Evolutionary conservation across 2,797 vertebrate genomes (phyloP), one percentile per base, ranked within the genome.

Genomic region (Arnoldichthys spilopterus): DNA sequence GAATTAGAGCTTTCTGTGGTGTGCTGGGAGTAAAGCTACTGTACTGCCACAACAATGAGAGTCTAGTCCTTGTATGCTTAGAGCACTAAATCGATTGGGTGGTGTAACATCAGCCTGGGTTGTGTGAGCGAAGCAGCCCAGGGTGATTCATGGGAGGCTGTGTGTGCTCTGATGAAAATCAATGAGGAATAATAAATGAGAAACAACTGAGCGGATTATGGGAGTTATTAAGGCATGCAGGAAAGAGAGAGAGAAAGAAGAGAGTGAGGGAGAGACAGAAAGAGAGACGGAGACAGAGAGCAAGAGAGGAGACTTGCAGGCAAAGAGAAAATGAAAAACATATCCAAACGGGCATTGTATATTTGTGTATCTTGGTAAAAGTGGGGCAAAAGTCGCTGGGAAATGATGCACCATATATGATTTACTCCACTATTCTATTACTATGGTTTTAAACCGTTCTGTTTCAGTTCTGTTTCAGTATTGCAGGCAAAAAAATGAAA

Each of bases 121-220:
- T 66, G 79, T 67, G 77, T 81, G 69, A 85, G 81, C 51, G 72
- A 69, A 64, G 83, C 84, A 68, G 82, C 82, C 82, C 75, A 72
- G 82, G 85, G 88, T 93, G 89, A 94, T 92, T 93, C 90, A 93
- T 89, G 80, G 49, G 72, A 80, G 85, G 82, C 76, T 89, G 89
- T 86, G 87, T 86, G 86, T 88, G 87, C 86, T 86, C 91, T 92
- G 91, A 93, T 92, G 89, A 90, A 93, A 93, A 93, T 94, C 92
- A 76, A 94, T 93, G 88, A 87, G 85, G 91, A 92, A 93, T 94
- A 94, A 93, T 92, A 92, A 91, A 93, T 93, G 90, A 94, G 90
- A 90, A 93, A 93, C 90, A 91, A 92, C 89, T 84, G 89, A 85
- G 85, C 84, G 88, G 88, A 92, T 94, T 93, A 93, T 90, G 73